Conservation (phyloP, 1,140 invertebrate genomes). For the Helicoverpa armigera region DNA sequence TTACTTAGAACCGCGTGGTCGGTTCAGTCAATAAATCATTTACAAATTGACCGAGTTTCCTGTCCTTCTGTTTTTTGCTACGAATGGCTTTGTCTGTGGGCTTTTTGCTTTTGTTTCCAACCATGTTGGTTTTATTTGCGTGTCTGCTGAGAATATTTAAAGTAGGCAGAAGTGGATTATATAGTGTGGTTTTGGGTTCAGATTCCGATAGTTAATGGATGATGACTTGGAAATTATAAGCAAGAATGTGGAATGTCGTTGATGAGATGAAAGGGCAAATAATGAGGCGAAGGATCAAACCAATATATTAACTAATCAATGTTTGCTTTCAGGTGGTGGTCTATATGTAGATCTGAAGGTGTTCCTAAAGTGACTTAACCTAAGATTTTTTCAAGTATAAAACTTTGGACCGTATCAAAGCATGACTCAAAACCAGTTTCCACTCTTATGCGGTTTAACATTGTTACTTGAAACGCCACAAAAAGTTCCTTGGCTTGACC, state of each 20-base stretch:
- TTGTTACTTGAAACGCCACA: neutral
- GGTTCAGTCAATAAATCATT: constrained; percentile 61
- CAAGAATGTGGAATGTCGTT: neutral
- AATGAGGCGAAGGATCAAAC: too few relatives aligned
- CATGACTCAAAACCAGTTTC: neutral
- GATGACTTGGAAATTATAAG: too few relatives aligned
- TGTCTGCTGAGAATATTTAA: constrained; percentile 7
- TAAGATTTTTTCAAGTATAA: too few relatives aligned
- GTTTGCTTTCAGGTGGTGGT: too few relatives aligned
- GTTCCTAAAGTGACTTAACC: too few relatives aligned
- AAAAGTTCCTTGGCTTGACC: neutral
- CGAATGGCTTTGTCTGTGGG: constrained; percentile 9
- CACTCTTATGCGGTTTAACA: neutral
- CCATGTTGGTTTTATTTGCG: constrained; percentile 1
- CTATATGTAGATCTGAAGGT: too few relatives aligned
- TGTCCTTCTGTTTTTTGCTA: constrained; percentile 52
- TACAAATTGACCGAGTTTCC: constrained; percentile 62
- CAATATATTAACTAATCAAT: too few relatives aligned
- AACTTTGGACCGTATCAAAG: too few relatives aligned
- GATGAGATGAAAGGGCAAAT: too few relatives aligned
- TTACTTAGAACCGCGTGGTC: constrained; percentile 54
- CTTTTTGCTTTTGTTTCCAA: constrained; percentile 14
- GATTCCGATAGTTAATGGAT: too few relatives aligned
- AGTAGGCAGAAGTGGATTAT: neutral
- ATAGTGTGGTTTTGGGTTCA: too few relatives aligned